phyloP scores from a whole-genome alignment of 2,888 invertebrate genomes.

The Drosophila basisetae region DNA sequence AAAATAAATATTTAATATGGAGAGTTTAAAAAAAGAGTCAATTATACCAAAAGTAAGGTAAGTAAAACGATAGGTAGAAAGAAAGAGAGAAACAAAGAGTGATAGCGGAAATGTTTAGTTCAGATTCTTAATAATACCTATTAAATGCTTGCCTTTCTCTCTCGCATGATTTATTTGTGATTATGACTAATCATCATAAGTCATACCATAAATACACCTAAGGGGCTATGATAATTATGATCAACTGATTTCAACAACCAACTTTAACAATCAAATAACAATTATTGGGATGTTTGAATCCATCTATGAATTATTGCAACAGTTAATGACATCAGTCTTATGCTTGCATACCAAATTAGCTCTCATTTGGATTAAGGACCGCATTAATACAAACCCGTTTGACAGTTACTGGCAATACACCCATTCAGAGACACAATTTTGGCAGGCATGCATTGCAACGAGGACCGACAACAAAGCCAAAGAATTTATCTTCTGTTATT shows the following conservation, averaged over 20 bases:
- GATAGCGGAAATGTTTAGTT: background rate
- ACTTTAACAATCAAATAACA: background rate
- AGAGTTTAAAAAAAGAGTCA: background rate
- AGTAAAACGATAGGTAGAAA: background rate
- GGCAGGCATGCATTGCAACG: background rate
- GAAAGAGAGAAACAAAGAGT: background rate
- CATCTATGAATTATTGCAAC: background rate
- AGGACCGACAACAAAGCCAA: slow-evolving; percentile 3
- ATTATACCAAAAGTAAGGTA: background rate
- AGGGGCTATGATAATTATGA: background rate
- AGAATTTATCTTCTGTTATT: slow-evolving; percentile 9
- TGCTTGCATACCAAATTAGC: background rate
- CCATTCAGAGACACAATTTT: slow-evolving; percentile 1
- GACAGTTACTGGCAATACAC: slow-evolving; percentile 5
- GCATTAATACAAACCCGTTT: background rate
- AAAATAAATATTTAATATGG: background rate
- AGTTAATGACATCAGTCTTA: background rate
- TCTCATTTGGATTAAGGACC: background rate
- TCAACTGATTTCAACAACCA: background rate
- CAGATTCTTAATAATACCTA: background rate
- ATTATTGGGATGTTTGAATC: background rate
- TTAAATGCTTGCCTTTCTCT: background rate
- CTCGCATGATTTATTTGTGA: background rate
- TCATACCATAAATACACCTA: background rate
- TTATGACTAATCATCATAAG: background rate